Conservation (phyloP, 2,113 vertebrate genomes). For the Ictalurus punctatus region DNA sequence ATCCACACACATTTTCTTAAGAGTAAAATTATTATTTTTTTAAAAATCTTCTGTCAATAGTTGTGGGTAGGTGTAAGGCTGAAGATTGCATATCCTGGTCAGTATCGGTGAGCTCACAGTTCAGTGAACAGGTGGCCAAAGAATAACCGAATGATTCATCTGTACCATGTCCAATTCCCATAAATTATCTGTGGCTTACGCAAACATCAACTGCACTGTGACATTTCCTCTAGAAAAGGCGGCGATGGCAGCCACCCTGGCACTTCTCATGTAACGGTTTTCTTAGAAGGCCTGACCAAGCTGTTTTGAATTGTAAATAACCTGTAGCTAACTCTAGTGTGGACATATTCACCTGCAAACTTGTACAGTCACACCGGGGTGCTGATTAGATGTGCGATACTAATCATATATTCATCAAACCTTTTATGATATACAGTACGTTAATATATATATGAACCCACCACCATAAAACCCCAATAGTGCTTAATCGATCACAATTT, state of each 20-base stretch:
- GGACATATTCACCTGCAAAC: neutral
- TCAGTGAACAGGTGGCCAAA: conserved; percentile 12
- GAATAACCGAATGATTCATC: neutral
- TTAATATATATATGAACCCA: neutral
- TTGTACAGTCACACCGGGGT: neutral
- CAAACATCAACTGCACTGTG: neutral
- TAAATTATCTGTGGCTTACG: neutral
- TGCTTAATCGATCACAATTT: too few relatives aligned
- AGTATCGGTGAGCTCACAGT: neutral
- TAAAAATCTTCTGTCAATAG: neutral
- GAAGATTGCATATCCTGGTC: neutral
- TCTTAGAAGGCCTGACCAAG: neutral
- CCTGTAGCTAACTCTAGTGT: neutral
- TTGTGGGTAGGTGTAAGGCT: neutral
- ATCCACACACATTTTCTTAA: neutral
- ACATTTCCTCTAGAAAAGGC: neutral
- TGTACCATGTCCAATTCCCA: neutral
- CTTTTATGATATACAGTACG: neutral
- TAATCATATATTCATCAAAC: neutral
- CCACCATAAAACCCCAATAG: neutral
- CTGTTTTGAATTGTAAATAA: conserved; percentile 38
- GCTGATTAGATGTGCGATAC: neutral
- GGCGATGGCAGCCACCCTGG: neutral
- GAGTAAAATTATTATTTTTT: neutral
- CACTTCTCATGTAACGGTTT: neutral